These are phyloP conservation scores for Ephialtes manifestator DNA, from an alignment of 2,888 invertebrate species.

Conservation along the genomic window DNA sequence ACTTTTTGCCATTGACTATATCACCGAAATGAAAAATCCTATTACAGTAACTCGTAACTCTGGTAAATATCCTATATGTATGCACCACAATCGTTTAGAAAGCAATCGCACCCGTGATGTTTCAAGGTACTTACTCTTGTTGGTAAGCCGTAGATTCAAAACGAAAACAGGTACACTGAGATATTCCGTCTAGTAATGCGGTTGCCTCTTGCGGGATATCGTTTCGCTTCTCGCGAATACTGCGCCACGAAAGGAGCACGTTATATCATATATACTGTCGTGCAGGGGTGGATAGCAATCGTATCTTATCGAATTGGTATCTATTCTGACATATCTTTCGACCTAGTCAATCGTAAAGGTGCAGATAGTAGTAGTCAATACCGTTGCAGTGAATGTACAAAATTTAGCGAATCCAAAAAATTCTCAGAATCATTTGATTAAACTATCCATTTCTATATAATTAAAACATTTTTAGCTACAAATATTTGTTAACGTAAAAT, in stretches of 20 bases:
- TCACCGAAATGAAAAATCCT: background rate
- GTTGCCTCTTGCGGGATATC: slow-evolving; percentile 42
- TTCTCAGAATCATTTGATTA: too few species aligned
- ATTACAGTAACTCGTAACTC: background rate
- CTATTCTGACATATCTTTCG: slow-evolving; percentile 22
- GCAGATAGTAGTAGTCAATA: slow-evolving; percentile 13
- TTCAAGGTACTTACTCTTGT: slow-evolving; percentile 10
- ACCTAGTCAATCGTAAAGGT: slow-evolving; percentile 18
- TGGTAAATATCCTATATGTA: slow-evolving; percentile 23
- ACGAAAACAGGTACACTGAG: slow-evolving; percentile 35
- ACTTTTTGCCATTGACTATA: background rate
- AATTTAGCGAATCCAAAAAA: too few species aligned
- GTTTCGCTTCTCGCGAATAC: slow-evolving; percentile 50
- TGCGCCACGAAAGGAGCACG: slow-evolving; percentile 42
- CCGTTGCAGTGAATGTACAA: background rate
- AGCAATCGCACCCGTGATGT: slow-evolving; percentile 27
- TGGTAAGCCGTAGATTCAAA: slow-evolving; percentile 19
- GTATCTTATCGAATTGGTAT: slow-evolving; percentile 55
- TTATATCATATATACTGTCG: slow-evolving; percentile 38
- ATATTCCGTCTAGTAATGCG: slow-evolving; percentile 33
- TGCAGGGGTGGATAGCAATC: slow-evolving; percentile 1
- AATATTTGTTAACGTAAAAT: too few species aligned
- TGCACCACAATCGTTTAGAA: slow-evolving; percentile 18
- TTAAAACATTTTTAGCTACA: too few species aligned
- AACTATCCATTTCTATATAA: too few species aligned